Conservation (phyloP, 2,888 invertebrate genomes). For the Sinohyriopsis cumingii region DNA sequence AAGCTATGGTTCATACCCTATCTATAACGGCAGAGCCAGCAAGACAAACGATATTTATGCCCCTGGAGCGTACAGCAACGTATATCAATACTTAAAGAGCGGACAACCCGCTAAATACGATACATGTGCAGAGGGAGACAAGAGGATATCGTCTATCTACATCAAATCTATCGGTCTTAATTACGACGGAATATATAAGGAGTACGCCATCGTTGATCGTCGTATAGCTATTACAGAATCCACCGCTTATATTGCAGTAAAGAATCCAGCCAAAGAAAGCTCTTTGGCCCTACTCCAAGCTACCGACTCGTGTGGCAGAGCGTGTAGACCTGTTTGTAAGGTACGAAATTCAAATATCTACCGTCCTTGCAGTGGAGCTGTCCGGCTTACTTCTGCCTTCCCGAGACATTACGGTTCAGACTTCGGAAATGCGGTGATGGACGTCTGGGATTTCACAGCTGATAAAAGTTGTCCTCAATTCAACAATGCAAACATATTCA, state of each 20-base stretch:
- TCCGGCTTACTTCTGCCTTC: slow-evolving; percentile 39
- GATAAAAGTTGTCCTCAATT: slow-evolving; percentile 49
- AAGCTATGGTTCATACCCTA: slow-evolving; percentile 48
- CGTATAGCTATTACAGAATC: slow-evolving; percentile 55
- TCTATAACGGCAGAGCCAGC: slow-evolving; percentile 40
- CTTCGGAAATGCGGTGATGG: slow-evolving; percentile 49
- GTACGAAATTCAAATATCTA: slow-evolving; percentile 41
- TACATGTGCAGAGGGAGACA: slow-evolving; percentile 32
- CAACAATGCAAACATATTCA: slow-evolving; percentile 44
- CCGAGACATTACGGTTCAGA: slow-evolving; percentile 51
- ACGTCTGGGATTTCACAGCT: slow-evolving; percentile 50
- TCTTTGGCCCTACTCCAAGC: slow-evolving; percentile 48
- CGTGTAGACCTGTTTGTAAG: slow-evolving; percentile 58
- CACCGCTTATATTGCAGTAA: slow-evolving; percentile 55
- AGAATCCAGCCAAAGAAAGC: slow-evolving; percentile 28
- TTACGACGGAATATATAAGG: slow-evolving; percentile 60
- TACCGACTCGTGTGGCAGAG: slow-evolving; percentile 58
- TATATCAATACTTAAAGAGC: slow-evolving; percentile 25
- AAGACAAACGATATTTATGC: slow-evolving; percentile 52
- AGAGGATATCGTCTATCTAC: slow-evolving; percentile 51
- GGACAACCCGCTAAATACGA: slow-evolving; percentile 36
- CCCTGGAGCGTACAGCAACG: slow-evolving; percentile 39
- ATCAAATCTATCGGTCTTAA: slow-evolving; percentile 55
- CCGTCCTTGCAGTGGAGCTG: slow-evolving; percentile 52
- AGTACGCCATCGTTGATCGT: slow-evolving; percentile 58